Evolutionary conservation across 2,797 vertebrate species (phyloP), one percentile per base, ranked within the genome.

Genomic region (Amazona finschi): DNA sequence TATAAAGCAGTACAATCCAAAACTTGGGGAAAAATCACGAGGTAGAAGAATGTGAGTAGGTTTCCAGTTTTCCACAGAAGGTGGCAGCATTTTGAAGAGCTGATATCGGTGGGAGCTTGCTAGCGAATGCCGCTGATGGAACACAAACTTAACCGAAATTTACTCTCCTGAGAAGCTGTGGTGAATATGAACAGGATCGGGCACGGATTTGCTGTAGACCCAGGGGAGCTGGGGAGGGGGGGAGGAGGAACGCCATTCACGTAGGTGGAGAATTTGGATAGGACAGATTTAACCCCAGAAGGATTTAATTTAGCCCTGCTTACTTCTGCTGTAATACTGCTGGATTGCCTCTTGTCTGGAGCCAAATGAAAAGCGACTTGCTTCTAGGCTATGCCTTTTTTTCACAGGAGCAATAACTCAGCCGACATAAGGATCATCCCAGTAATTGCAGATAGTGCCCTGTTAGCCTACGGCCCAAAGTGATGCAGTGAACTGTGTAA

Each of bases 11-110:
- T 87, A n/a, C 27, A 71, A 67, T 64, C 44, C 36, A 12, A 53
- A 87, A 80, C 22, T 31, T 49, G 38, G 75, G 33, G 69, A 67
- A 91, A 5, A 2, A 41, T 41, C 4, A 4, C 5, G 9, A 66
- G 25, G 28, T 20, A 44, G 67, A 79, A 44, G 53, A 71, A 8
- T 31, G 28, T 21, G 25, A 36, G 64, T 64, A 52, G 27, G 87
- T 78, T 84, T 82, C 88, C 67, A 53, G 19, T 47, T 92, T 85
- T 85, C 60, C 84, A 64, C 88, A 46, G 92, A 76, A 93, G 88
- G 88, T 93, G 94, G 92, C 92, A 96, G 95, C 80, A 67, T 89
- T 85, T 43, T 70, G 94, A 84, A 91, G 77, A 62, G 12, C 20
- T 71, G 41, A 39, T 50, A 18, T 53, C 57, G 15, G n/a, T 7